A percentile compares a stretch with the other conserved stretches of the same genome.
Conservation (phyloP, 2,113 vertebrate species). For the Pelmatolapia mariae region DNA sequence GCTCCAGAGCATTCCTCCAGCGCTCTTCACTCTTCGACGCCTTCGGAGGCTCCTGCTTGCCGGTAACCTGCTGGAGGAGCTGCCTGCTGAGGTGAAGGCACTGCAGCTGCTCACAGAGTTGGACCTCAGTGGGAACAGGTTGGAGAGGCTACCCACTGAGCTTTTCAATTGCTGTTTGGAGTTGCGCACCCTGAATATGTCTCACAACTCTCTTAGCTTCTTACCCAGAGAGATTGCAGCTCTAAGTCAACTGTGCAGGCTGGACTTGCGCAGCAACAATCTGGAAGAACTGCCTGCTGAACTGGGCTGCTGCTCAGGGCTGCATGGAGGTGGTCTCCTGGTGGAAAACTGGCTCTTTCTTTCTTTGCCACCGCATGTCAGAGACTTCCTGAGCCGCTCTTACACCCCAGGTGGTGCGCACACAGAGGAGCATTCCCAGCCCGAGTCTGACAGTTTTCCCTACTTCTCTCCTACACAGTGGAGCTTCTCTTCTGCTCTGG, state of each 20-base stretch:
- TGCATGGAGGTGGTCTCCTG: constrained; percentile 64
- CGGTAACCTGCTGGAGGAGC: constrained; percentile 62
- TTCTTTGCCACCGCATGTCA: constrained; percentile 56
- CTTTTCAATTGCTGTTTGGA: constrained; percentile 63
- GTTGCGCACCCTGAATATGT: constrained; percentile 59
- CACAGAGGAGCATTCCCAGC: constrained; percentile 22
- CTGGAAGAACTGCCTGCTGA: constrained; percentile 68
- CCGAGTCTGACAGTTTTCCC: constrained; percentile 61
- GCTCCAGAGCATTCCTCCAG: constrained; percentile 60
- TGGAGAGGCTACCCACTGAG: constrained; percentile 63
- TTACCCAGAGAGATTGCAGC: constrained; percentile 49
- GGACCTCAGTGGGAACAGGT: constrained; percentile 66
- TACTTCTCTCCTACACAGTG: constrained; percentile 62
- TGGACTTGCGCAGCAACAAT: constrained; percentile 71
- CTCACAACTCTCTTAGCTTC: constrained; percentile 59
- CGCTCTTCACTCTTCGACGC: constrained; percentile 66
- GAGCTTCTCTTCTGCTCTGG: constrained; percentile 67
- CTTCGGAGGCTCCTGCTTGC: constrained; percentile 69
- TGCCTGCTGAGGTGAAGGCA: constrained; percentile 60
- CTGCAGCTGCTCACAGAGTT: constrained; percentile 63
- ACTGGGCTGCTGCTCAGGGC: constrained; percentile 58
- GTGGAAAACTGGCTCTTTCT: constrained; percentile 70
- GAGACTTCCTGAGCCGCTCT: constrained; percentile 46
- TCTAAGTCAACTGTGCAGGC: constrained; percentile 49
- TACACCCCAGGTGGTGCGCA: background rate